Evolutionary conservation across 2,888 invertebrate species (phyloP), one percentile per base, ranked within the genome.

Genomic region (Glyphotaelius pellucidus): DNA sequence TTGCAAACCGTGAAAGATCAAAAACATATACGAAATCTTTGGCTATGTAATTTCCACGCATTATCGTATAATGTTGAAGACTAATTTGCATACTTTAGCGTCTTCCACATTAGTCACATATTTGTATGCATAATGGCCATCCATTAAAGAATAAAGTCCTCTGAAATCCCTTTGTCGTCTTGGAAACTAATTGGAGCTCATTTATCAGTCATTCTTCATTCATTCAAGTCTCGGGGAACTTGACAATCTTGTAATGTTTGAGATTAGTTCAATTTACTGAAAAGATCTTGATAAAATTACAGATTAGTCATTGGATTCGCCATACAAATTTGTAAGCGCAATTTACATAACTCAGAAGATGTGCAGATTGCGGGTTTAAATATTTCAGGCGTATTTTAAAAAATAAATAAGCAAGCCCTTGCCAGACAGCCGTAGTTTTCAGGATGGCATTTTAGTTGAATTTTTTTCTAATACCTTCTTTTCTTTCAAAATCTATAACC

Each of bases 121-220:
- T 83, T 31, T 83, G 15, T 35, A 47, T n/a, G 86, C 42, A 86
- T n/a, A 86, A 38, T 86, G 86, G 42, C 31, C 86, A 11, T 67
- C 67, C 25, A 38, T 83, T 83, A 42, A 67, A 67, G 19, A 67
- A 67, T 67, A 67, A 67, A 42, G 30, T 30, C 12, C 30, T 25
- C 42, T 42, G n/a, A 86, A 83, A 30, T 86, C 86, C n/a, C 47
- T 86, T 86, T 86, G 86, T 86, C 25, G 86, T 86, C 86, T 86
- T 86, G 86, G 47, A 42, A 42, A 38, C 86, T 47, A 86, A 86
- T 86, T 86, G 42, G n/a, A 47, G 42, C 86, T 86, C 42, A n/a
- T 86, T 86, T 86, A 47, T 86, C 47, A 86, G 42, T 86, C 42
- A 86, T 42, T 42, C 42, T 86, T 15, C 42, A 42, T 86, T 86